Percentiles rank a stretch among this genome's conserved stretches.
These are phyloP conservation scores for Tapera naevia DNA, from an alignment of 2,797 vertebrate genomes.

Conservation along the genomic window DNA sequence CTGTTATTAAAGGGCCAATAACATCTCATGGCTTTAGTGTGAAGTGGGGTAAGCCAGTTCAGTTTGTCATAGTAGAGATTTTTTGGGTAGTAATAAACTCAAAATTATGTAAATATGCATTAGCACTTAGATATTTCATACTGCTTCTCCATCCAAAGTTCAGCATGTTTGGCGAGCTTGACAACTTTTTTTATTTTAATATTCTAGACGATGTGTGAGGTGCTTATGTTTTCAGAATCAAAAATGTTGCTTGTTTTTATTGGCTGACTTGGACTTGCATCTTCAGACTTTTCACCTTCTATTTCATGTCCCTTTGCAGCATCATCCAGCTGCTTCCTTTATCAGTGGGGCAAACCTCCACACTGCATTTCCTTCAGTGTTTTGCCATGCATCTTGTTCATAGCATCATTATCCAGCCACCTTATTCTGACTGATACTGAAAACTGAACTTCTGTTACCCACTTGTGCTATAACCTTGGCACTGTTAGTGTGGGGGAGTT, in stretches of 20 bases:
- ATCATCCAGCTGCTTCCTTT: not conserved
- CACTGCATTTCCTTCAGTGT: not conserved
- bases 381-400: not conserved
- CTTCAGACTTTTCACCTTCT: not conserved
- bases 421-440: not conserved
- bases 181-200: not conserved
- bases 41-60: constrained; percentile 87
- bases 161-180: not conserved
- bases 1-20: constrained; percentile 79
- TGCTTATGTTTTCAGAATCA: not conserved
- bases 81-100: not conserved
- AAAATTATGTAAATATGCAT: accelerated
- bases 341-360: accelerated
- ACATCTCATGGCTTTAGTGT: constrained; percentile 89
- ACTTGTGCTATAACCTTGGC: not conserved
- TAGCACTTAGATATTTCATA: not conserved
- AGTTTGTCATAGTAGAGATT: not conserved
- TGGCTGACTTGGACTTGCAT: accelerated
- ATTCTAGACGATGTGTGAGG: not conserved
- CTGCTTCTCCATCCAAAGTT: not conserved
- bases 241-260: not conserved
- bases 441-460: not conserved
- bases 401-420: not conserved
- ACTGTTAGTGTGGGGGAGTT: not conserved
- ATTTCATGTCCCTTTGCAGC: not conserved